Conservation (phyloP, 2,113 vertebrate species). For the Centrocercus urophasianus region DNA sequence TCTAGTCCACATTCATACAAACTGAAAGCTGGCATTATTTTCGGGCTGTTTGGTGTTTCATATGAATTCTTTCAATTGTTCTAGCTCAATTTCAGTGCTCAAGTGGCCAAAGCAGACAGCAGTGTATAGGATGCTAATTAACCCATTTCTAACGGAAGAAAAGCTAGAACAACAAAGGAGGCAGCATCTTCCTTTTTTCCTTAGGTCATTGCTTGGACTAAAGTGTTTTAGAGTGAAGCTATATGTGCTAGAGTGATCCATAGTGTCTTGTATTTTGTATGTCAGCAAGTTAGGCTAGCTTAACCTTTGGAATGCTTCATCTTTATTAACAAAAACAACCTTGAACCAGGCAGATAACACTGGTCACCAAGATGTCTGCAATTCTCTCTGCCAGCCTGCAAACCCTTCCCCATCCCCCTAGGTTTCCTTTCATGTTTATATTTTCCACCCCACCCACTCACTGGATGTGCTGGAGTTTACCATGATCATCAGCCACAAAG, state of each 20-base stretch:
- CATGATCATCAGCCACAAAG: constrained; percentile 33
- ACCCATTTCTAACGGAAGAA: neutral
- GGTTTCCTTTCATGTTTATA: constrained; percentile 14
- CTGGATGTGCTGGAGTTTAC: constrained; percentile 21
- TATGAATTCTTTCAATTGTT: neutral
- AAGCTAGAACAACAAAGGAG: neutral
- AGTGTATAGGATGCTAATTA: neutral
- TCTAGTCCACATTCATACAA: neutral
- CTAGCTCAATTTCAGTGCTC: neutral
- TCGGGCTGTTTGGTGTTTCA: neutral
- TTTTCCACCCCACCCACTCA: constrained; percentile 17
- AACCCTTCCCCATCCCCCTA: neutral
- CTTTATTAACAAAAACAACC: neutral
- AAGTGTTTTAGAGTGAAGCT: neutral
- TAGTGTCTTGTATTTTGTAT: neutral
- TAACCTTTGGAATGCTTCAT: neutral
- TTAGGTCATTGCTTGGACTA: neutral
- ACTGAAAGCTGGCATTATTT: neutral
- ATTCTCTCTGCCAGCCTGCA: neutral
- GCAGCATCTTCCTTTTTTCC: neutral
- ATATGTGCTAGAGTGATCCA: neutral
- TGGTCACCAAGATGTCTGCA: neutral
- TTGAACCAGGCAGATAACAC: neutral
- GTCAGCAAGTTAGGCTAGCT: neutral
- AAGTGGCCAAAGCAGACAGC: neutral